Percentiles rank a stretch among this genome's conserved stretches.
Evolutionary conservation across 1,140 invertebrate genomes (phyloP).

Genomic region (Cyrtorhinus lividipennis): DNA sequence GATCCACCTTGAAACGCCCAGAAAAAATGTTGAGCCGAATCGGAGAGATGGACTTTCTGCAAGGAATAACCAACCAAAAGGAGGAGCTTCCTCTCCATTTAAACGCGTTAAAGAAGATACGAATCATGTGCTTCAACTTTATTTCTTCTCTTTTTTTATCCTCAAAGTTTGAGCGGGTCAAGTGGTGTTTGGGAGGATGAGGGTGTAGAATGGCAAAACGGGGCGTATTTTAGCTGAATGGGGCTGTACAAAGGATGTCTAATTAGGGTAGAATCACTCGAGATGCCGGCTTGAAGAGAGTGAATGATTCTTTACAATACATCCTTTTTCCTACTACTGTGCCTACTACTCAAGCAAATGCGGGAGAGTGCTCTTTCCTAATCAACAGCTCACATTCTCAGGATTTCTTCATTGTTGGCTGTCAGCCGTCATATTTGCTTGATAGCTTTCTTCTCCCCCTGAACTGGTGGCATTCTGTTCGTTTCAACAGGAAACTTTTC

Average conservation of each 20-base stretch:
- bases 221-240: not conserved
- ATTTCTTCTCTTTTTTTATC: no score
- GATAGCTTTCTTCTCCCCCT: not conserved
- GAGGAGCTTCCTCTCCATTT: no score
- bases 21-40: no score
- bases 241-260: not conserved
- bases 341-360: not conserved
- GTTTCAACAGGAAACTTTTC: no score
- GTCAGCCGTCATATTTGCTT: not conserved
- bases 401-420: not conserved
- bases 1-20: no score
- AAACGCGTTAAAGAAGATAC: no score
- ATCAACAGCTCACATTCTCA: not conserved
- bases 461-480: no score
- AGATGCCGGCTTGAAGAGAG: not conserved
- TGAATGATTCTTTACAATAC: not conserved
- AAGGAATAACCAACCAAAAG: no score
- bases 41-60: no score
- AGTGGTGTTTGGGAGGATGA: not conserved
- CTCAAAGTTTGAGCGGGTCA: not conserved
- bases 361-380: not conserved
- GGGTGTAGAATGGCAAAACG: not conserved
- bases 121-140: no score
- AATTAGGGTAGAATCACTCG: not conserved
- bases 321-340: not conserved